Conservation (phyloP, 1,140 invertebrate species). For the Dendroctonus valens region DNA sequence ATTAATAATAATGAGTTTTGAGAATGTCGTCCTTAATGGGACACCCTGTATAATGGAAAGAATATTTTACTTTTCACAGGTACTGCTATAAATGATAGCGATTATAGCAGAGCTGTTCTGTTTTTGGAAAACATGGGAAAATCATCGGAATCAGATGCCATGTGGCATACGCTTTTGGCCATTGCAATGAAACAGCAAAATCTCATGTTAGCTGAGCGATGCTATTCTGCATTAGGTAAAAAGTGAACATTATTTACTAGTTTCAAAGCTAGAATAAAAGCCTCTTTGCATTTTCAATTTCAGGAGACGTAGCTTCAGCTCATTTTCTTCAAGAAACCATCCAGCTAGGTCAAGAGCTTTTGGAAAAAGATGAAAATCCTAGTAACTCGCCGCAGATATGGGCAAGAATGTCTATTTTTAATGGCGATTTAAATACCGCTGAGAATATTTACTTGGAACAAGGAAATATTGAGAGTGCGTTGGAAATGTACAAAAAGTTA, state of each 20-base stretch:
- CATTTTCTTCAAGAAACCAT: conserved; percentile 79
- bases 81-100: conserved; percentile 93
- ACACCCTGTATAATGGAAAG: too few relatives aligned
- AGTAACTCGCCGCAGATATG: conserved; percentile 73
- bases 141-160: conserved; percentile 78
- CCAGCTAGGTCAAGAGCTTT: conserved; percentile 61
- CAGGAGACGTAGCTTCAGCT: conserved; percentile 84
- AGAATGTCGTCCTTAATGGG: too few relatives aligned
- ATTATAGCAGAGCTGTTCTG: conserved; percentile 82
- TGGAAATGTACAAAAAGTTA: conserved; percentile 86
- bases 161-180: conserved; percentile 93
- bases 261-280: conserved; percentile 1
- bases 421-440: conserved; percentile 83
- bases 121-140: conserved; percentile 84
- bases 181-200: conserved; percentile 65
- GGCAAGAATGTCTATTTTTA: conserved; percentile 83
- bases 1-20: too few relatives aligned
- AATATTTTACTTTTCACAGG: conserved; percentile 50
- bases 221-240: conserved; percentile 74
- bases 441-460: conserved; percentile 84
- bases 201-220: conserved; percentile 76
- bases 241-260: background rate
- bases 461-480: conserved; percentile 64
- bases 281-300: conserved; percentile 1
- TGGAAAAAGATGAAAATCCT: conserved; percentile 52